Evolutionary conservation across 2,888 invertebrate species (phyloP), one percentile per base, ranked within the genome.

Genomic region (Eubasilissa splendida): DNA sequence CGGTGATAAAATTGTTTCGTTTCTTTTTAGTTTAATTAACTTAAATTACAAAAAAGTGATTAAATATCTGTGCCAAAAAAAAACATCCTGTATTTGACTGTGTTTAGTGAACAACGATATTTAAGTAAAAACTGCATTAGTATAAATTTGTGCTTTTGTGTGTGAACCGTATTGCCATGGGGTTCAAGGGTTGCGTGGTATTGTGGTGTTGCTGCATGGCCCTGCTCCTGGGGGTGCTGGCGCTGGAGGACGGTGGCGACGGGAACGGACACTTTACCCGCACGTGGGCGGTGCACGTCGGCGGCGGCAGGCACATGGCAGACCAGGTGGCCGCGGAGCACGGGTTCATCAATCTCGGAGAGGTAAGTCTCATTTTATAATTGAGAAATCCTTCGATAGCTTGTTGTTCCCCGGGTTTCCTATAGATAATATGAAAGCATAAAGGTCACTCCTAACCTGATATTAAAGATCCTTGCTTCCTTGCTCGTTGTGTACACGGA

Each of bases 251-350:
- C 10, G 52, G 54, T 22, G 71, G 56, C 11, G 79, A 79, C 74
- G 83, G 81, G 9, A 76, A 59, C 54, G 87, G 87, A 10, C 93
- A 94, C 87, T 96, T 92, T 88, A 94, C 95, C 84, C 94, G 95
- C 88, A 95, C 96, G 88, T 96, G 96, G 96, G 97, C 96, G 83
- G 95, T 96, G 81, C 94, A 96, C 87, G 93, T 97, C 86, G 93
- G 93, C 33, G 94, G 93, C 82, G 93, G 93, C 78, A 92, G 91
- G 84, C 89, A 91, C 60, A 91, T 92, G 79, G 97, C 96, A 63
- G 93, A 95, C 86, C 90, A 91, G 60, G 94, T 97, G 66, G 97
- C 97, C 80, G 88, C 87, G 84, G 95, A 95, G 87, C 95, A 97
- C 88, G 97, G 96, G 85, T 97, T 96, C 91, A 89, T 92, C 88